Conservation (phyloP, 64 coral and sea anemone genomes). For the Stichodactyla helianthus region DNA sequence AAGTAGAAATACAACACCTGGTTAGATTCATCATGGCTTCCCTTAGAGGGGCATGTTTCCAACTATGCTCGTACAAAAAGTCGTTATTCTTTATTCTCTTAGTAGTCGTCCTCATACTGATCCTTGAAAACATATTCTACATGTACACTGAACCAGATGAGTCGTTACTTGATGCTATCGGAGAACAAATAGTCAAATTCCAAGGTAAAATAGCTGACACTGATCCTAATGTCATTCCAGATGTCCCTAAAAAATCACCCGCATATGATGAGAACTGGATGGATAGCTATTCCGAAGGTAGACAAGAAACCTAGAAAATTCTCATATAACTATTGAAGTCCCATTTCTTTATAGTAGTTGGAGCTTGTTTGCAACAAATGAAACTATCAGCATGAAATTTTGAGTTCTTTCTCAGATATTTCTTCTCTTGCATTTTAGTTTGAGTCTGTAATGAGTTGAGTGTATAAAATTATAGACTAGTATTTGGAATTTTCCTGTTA, state of each 20-base stretch:
- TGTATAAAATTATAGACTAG: too few relatives aligned
- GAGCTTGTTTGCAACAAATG: too few relatives aligned
- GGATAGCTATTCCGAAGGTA: constrained; percentile 61
- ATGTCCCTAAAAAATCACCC: constrained; percentile 15
- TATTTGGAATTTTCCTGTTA: too few relatives aligned
- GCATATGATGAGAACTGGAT: constrained; percentile 57
- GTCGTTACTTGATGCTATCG: background rate
- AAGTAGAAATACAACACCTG: background rate
- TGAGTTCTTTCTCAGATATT: too few relatives aligned
- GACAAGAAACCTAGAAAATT: background rate
- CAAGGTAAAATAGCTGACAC: constrained; percentile 9
- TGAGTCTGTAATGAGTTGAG: too few relatives aligned
- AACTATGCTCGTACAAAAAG: constrained; percentile 2
- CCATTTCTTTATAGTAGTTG: background rate
- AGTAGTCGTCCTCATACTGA: background rate
- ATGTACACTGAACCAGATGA: background rate
- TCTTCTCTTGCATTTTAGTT: too few relatives aligned
- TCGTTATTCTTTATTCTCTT: background rate
- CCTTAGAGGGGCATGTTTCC: background rate
- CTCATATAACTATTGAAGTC: background rate
- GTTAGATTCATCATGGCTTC: background rate
- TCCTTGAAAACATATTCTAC: background rate
- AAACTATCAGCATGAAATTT: too few relatives aligned
- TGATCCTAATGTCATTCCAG: background rate
- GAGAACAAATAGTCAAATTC: background rate